Evolutionary conservation across 2,888 invertebrate genomes (phyloP), one percentile per base, ranked within the genome.

Genomic region (Melanchra persicariae): DNA sequence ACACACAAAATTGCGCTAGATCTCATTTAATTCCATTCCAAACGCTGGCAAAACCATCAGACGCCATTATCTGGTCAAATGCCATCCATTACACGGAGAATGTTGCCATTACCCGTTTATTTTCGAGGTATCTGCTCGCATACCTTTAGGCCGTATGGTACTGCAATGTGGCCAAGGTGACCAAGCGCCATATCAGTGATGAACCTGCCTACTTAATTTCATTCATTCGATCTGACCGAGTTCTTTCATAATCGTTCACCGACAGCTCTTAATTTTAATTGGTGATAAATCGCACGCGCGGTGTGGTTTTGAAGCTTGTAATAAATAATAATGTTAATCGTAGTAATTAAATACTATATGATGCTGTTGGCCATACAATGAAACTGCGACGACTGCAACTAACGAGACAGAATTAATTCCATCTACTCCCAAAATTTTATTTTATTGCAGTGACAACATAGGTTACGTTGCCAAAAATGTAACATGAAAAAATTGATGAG

Each of bases 151-250:
- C 75, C 51, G 62, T 69, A 72, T 40, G 68, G 49, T 43, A 60
- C 22, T 15, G 80, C 69, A 83, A 87, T 87, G 83, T 91, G 92
- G 91, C 91, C 92, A 92, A 92, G 92, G 92, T 81, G 85, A 91
- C 70, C 91, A 79, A 77, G 77, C 74, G 65, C 82, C 70, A 65
- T 80, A 76, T 70, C 66, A 55, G 77, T 85, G 87, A 74, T 81
- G 83, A 80, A 79, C 77, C 10, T 26, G 30, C 26, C n/a, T 72
- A 43, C 72, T 74, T 74, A 24, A 49, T 22, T 77, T 71, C 86
- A 83, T 83, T 70, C 54, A 80, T 64, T 70, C 65, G 52, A 45
- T 45, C 37, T 43, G 68, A 49, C 63, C 76, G 76, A 62, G 65
- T 37, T 83, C 55, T 70, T 81, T 77, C 58, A 55, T 64, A 80